A percentile compares a stretch with the other conserved stretches of the same genome.
Evolutionary conservation across 35 echinoderm and acorn worm species (phyloP).

Genomic region (Nesometra sesokonis): DNA sequence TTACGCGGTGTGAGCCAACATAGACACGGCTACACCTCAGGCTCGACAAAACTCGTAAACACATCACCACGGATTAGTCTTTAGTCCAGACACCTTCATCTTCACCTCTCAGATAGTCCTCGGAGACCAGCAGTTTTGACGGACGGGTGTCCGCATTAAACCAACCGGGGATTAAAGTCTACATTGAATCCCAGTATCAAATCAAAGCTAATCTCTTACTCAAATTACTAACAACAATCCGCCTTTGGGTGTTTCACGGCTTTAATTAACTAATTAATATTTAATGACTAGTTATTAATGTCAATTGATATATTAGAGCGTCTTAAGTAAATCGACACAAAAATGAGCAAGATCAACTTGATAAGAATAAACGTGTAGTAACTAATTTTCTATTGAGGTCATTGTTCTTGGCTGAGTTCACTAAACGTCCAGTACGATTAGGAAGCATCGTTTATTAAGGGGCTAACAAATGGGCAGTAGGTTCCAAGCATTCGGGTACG

Average conservation of each 20-base stretch:
- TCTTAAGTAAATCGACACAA: background rate
- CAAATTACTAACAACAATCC: background rate
- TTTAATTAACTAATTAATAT: background rate
- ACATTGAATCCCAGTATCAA: background rate
- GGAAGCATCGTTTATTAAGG: background rate
- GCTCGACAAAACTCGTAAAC: background rate
- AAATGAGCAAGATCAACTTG: background rate
- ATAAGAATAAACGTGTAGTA: background rate
- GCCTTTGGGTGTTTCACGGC: background rate
- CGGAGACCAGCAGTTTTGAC: background rate
- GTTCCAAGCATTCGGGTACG: background rate
- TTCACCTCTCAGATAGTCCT: background rate
- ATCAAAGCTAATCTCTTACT: background rate
- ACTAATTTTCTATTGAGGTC: background rate
- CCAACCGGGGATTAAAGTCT: background rate
- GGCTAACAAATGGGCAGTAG: background rate
- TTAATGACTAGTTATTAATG: background rate
- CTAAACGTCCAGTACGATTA: background rate
- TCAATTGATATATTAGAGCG: background rate
- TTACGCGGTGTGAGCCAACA: background rate
- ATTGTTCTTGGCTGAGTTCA: background rate
- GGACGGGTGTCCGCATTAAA: background rate
- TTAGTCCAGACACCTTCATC: background rate
- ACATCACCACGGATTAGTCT: background rate
- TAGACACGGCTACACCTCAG: background rate